phyloP scores from a whole-genome alignment of 2,797 vertebrate genomes.

The Chloroceryle amazona region DNA sequence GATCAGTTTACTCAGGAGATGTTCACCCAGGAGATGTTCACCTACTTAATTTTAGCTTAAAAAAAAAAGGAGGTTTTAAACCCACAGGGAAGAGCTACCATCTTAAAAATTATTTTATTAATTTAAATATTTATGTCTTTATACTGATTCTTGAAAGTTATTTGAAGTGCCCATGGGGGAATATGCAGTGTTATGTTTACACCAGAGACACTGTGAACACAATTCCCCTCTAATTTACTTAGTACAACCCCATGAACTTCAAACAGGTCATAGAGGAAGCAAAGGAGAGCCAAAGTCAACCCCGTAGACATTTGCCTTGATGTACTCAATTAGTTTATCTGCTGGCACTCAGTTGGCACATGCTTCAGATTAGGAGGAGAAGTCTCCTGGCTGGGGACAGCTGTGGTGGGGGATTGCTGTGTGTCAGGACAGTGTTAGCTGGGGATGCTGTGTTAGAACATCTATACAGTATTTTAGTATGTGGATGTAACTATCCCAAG shows the following conservation, averaged over 20 bases:
- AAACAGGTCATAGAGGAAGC: neutral
- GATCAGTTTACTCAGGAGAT: neutral
- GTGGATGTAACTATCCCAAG: rapidly evolving
- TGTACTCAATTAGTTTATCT: neutral
- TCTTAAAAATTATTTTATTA: neutral
- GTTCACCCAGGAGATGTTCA: neutral
- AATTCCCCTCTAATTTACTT: neutral
- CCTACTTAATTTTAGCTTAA: neutral
- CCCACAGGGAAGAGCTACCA: neutral
- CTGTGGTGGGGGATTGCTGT: neutral
- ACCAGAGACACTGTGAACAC: neutral
- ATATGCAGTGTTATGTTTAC: neutral
- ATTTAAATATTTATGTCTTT: neutral
- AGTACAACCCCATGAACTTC: rapidly evolving
- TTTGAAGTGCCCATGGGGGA: neutral
- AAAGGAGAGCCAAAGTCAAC: neutral
- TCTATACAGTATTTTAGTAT: neutral
- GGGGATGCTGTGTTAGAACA: neutral
- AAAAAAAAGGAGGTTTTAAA: neutral
- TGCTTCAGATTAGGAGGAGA: neutral
- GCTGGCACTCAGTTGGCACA: neutral
- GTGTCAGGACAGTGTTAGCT: neutral
- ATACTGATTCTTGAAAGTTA: neutral
- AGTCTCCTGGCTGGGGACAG: neutral
- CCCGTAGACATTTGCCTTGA: neutral